Evolutionary conservation across 2,888 invertebrate species (phyloP).

Genomic region (Sphaerophoria taeniata): DNA sequence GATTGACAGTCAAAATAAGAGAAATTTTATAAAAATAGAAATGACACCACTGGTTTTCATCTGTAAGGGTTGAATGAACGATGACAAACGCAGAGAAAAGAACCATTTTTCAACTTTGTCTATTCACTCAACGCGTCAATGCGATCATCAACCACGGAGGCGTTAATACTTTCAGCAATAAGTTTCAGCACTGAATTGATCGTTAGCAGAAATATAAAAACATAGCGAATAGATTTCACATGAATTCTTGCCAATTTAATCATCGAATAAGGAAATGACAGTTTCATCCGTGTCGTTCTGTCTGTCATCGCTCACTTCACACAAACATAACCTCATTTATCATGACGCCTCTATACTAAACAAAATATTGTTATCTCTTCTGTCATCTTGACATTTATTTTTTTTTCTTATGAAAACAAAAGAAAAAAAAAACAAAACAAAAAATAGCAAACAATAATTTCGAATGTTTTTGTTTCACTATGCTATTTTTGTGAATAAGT

Average conservation of each 20-base stretch:
- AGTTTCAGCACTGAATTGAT: background rate
- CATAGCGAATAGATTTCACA: background rate
- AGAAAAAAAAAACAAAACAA: slow-evolving; percentile 8
- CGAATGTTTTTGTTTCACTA: slow-evolving; percentile 50
- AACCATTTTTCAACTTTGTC: background rate
- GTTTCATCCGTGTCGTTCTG: slow-evolving; percentile 24
- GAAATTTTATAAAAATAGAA: background rate
- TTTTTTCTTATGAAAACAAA: slow-evolving; percentile 9
- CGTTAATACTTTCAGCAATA: slow-evolving; percentile 3
- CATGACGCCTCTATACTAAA: slow-evolving; percentile 35
- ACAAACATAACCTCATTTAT: slow-evolving; percentile 24
- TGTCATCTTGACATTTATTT: slow-evolving; percentile 34
- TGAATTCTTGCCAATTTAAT: slow-evolving; percentile 35
- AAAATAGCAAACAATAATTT: slow-evolving; percentile 40
- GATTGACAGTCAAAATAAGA: too few relatives aligned
- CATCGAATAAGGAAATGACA: slow-evolving; percentile 50
- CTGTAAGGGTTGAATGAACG: slow-evolving; percentile 16
- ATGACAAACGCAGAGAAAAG: background rate
- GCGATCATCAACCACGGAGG: too few relatives aligned
- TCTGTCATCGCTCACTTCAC: slow-evolving; percentile 30
- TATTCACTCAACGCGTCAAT: background rate
- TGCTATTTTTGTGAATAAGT: slow-evolving; percentile 27
- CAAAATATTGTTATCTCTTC: slow-evolving; percentile 23
- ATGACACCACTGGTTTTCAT: slow-evolving; percentile 2
- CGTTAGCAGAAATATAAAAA: slow-evolving; percentile 31